These are phyloP conservation scores for Oscheius sp. DNA, from an alignment of 1,140 invertebrate species.

Conservation along the genomic window DNA sequence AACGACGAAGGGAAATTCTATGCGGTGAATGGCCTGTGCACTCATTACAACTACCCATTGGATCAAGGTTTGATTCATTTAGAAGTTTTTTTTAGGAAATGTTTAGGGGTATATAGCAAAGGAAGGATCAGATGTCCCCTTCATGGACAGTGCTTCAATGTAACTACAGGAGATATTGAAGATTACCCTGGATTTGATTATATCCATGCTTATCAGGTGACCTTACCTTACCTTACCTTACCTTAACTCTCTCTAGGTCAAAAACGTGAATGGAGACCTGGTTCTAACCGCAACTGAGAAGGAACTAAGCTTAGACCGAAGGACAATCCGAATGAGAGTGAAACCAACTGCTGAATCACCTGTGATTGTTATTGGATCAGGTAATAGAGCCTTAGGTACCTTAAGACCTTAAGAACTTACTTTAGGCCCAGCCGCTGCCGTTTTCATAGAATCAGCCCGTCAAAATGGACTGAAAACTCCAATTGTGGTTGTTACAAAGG, in stretches of 20 bases:
- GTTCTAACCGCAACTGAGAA: constrained; percentile 57
- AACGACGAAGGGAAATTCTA: constrained; percentile 37
- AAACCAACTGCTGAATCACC: constrained; percentile 48
- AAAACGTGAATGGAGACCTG: constrained; percentile 51
- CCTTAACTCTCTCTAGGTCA: constrained; percentile 33
- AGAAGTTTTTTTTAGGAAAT: no score
- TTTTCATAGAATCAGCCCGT: constrained; percentile 22
- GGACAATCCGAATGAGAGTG: constrained; percentile 57
- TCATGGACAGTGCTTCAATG: constrained; percentile 92
- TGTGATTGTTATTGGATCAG: constrained; percentile 62
- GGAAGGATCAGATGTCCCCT: constrained; percentile 84
- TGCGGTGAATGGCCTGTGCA: constrained; percentile 70
- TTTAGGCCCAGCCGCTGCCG: constrained; percentile 51
- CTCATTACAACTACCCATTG: constrained; percentile 79
- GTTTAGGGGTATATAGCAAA: constrained; percentile 75
- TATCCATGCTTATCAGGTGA: constrained; percentile 75
- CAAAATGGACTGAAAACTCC: constrained; percentile 59
- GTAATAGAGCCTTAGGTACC: constrained; percentile 30
- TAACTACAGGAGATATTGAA: constrained; percentile 85
- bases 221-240: no score
- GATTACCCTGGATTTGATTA: constrained; percentile 86
- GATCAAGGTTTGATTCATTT: constrained; percentile 29
- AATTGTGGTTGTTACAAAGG: constrained; percentile 61
- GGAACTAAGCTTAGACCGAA: constrained; percentile 49
- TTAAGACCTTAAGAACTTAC: not conserved